Base-by-base conservation (phyloP, 2,797 vertebrate species). In the Eospalax fontanierii region DNA sequence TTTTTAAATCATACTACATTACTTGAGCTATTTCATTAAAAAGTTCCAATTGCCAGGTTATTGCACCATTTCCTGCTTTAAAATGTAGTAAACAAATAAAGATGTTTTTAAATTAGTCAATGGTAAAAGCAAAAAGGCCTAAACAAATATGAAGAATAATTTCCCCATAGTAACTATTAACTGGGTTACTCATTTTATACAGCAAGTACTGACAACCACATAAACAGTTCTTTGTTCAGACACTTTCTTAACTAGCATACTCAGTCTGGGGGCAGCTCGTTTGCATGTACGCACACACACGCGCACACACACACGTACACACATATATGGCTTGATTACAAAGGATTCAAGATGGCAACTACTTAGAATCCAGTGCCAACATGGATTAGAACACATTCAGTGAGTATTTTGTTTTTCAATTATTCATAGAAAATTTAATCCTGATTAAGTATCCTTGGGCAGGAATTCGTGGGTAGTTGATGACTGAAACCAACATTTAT, bases 361-460 rank as follows among this genome's bases (percentile, higher is more conserved):
- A 98, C 98, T 98, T 98, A 98, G 97, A 98, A 98, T 97, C 98
- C 97, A 98, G 97, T 98, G 98, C 98, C 98, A 99, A 98, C 97
- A 98, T 30, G 98, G 98, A 98, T 99, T 99, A 98, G 98, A 98
- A 98, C 98, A 98, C 98, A 99, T 98, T 98, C 98, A 98, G 97
- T 97, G 98, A 99, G 98, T 98, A 98, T 98, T 98, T 98, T 98
- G 98, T 99, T 98, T 99, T 98, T 98, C 98, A 99, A 98, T 99
- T 99, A 99, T 99, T 98, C 98, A 98, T 98, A 98, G 98, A 98
- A 99, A 99, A 98, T 98, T 98, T 99, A 99, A 99, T 99, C 98
- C 98, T 98, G 98, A 99, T 98, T 98, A 99, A 98, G 98, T 98
- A 98, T 98, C 98, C 98, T 98, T 98, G 98, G 98, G 98, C 98